Percentiles rank a stretch among this genome's conserved stretches.
Evolutionary conservation across 1,140 invertebrate species (phyloP).

Genomic region (Colletes gigas): DNA sequence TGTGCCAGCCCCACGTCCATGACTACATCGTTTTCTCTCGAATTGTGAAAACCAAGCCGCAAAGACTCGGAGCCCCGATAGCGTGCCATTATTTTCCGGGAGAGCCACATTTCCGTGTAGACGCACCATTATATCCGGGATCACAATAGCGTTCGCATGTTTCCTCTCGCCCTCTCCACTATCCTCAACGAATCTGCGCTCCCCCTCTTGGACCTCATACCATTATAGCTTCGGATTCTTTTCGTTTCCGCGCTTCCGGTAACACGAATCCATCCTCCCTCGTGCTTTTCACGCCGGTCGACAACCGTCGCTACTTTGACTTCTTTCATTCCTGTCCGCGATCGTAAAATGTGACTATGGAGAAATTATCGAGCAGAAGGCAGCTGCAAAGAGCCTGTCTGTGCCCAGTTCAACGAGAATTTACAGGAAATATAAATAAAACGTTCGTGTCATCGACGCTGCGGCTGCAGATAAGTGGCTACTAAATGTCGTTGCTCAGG

Average conservation of each 20-base stretch:
- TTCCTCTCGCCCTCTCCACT: not conserved
- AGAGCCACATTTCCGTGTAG: constrained; percentile 57
- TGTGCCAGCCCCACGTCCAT: not conserved
- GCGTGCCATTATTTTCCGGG: constrained; percentile 55
- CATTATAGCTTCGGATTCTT: constrained; percentile 49
- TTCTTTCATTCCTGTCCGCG: not conserved
- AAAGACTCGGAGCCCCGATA: constrained; percentile 7
- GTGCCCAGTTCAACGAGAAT: not conserved
- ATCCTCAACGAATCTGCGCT: not conserved
- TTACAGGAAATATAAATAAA: too few species aligned
- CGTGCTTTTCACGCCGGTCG: not conserved
- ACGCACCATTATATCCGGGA: constrained; percentile 58
- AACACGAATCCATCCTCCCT: not conserved
- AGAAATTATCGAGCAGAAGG: constrained; percentile 13
- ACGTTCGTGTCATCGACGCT: too few species aligned
- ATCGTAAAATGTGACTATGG: not conserved
- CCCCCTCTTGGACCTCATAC: constrained; percentile 2
- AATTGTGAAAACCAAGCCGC: not conserved
- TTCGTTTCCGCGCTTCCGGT: constrained; percentile 46
- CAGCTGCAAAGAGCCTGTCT: not conserved
- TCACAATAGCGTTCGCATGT: constrained; percentile 59
- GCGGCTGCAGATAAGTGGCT: too few species aligned
- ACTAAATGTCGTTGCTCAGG: too few species aligned
- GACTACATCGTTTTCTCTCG: not conserved
- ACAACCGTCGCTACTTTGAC: not conserved